A percentile compares a stretch with the other conserved stretches of the same genome.
Conservation (phyloP, 2,888 invertebrate species). For the Nymphalis polychloros region DNA sequence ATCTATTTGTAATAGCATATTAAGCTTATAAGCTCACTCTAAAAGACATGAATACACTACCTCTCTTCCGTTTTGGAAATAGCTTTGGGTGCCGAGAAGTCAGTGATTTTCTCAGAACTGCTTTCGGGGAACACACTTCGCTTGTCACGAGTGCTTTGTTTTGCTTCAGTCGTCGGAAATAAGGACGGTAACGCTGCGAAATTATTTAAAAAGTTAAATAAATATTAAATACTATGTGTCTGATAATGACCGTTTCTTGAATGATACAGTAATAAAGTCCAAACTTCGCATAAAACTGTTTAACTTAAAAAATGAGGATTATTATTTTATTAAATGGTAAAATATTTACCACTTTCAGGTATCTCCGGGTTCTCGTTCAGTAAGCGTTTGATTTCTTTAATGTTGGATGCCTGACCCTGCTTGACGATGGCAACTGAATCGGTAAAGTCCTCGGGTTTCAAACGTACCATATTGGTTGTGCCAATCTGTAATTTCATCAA, state of each 20-base stretch:
- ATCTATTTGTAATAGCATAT: too few relatives aligned
- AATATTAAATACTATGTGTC: neutral
- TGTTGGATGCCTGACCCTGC: constrained; percentile 51
- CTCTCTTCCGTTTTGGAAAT: constrained; percentile 61
- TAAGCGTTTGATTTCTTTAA: constrained; percentile 59
- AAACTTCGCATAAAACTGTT: neutral
- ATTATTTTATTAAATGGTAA: neutral
- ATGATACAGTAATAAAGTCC: too few relatives aligned
- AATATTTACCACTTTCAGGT: constrained; percentile 56
- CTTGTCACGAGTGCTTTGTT: constrained; percentile 49
- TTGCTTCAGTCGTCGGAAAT: constrained; percentile 34
- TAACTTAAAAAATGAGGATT: too few relatives aligned
- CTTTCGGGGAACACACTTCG: constrained; percentile 68
- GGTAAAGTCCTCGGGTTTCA: constrained; percentile 60
- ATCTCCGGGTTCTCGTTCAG: constrained; percentile 70
- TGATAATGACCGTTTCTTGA: neutral
- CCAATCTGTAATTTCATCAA: constrained; percentile 52
- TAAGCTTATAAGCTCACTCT: too few relatives aligned
- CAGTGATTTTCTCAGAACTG: constrained; percentile 51
- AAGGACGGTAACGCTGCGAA: constrained; percentile 41
- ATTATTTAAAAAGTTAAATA: neutral
- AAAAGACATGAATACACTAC: constrained; percentile 41
- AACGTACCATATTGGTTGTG: constrained; percentile 60
- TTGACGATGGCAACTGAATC: constrained; percentile 56
- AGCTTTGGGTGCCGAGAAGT: constrained; percentile 53